Percentiles rank a stretch among this genome's conserved stretches.
These are phyloP conservation scores for Malacoraja senta DNA, from an alignment of 2,797 vertebrate genomes.

Conservation along the genomic window DNA sequence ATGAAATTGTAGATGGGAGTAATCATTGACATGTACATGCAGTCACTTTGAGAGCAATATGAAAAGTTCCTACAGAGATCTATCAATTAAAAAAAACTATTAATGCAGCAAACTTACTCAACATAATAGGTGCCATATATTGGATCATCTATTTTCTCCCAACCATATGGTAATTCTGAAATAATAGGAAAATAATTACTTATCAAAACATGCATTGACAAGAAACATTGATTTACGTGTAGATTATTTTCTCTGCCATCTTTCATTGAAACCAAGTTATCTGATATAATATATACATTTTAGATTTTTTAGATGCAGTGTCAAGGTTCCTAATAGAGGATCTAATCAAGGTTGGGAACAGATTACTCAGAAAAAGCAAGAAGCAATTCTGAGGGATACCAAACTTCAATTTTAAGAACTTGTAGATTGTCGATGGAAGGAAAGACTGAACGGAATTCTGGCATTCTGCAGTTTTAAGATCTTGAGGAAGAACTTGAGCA, in stretches of 20 bases:
- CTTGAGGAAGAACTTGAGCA: background rate
- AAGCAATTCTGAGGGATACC: background rate
- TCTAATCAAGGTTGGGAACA: background rate
- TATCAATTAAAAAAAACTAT: background rate
- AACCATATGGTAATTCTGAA: conserved; percentile 98
- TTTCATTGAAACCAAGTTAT: background rate
- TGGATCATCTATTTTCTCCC: conserved; percentile 99
- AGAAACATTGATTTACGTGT: background rate
- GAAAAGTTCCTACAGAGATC: background rate
- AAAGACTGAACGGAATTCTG: background rate
- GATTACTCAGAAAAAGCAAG: background rate
- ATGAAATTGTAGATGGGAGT: background rate
- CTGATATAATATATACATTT: background rate
- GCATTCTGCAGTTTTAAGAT: background rate
- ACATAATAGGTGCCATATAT: conserved; percentile 98
- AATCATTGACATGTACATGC: background rate
- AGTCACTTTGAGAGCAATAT: background rate
- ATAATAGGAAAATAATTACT: conserved; percentile 60
- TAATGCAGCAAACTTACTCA: conserved; percentile 76
- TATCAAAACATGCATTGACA: conserved; percentile 41
- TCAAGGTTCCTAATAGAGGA: background rate
- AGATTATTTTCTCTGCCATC: background rate
- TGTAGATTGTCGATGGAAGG: background rate
- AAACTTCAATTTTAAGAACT: background rate
- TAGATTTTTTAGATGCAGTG: background rate